Conservation (phyloP, 2,797 vertebrate species). For the Lacerta agilis region DNA sequence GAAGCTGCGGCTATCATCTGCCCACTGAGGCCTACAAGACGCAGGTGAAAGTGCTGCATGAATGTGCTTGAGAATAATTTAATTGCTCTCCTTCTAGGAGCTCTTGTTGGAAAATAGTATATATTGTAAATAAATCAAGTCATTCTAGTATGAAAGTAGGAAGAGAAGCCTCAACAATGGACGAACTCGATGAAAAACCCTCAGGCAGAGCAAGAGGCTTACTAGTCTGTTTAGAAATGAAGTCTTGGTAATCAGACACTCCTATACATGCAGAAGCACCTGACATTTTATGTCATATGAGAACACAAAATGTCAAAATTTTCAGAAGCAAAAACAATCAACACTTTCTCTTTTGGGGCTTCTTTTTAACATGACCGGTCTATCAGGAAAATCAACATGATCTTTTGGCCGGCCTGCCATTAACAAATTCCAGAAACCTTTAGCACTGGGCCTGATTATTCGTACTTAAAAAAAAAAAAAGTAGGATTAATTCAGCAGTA, state of each 20-base stretch:
- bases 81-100: not conserved
- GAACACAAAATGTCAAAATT: not conserved
- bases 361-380: not conserved
- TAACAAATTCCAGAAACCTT: not conserved
- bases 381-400: not conserved
- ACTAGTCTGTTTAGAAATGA: not conserved
- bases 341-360: not conserved
- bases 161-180: not conserved
- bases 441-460: not conserved
- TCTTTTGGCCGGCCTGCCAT: too few species aligned
- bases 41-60: not conserved
- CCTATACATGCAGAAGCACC: not conserved
- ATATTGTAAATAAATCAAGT: not conserved
- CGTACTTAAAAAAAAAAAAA: too few species aligned
- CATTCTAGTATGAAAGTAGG: rapidly evolving
- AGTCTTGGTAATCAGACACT: not conserved
- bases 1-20: not conserved
- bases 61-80: not conserved
- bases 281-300: not conserved
- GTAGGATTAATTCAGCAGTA: not conserved
- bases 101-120: not conserved
- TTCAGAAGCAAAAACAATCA: not conserved
- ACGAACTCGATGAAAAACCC: not conserved
- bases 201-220: not conserved
- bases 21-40: not conserved